Percentiles rank a stretch among this genome's conserved stretches.
Evolutionary conservation across 1,140 invertebrate genomes (phyloP).

Genomic region (Eciton burchellii): DNA sequence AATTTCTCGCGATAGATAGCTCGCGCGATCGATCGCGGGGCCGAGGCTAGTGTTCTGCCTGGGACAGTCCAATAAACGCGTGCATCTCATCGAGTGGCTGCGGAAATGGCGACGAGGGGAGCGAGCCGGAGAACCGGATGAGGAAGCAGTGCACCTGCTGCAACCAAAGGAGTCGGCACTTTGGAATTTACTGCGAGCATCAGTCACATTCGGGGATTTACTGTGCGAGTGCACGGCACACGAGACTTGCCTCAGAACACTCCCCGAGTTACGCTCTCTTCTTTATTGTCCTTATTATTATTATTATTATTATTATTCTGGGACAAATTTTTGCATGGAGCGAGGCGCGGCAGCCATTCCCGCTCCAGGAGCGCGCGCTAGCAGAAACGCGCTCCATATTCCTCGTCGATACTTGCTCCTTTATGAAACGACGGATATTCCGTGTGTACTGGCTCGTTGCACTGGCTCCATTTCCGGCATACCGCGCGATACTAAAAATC

Average conservation of each 20-base stretch:
- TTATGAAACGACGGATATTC: neutral
- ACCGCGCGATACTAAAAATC: neutral
- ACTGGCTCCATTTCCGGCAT: neutral
- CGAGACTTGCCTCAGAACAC: neutral
- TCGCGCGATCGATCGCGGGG: slow-evolving; percentile 42
- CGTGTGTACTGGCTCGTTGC: neutral
- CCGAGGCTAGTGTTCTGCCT: slow-evolving; percentile 12
- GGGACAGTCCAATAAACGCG: slow-evolving; percentile 13
- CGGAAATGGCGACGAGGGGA: slow-evolving; percentile 41
- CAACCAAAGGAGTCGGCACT: neutral
- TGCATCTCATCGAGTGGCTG: slow-evolving; percentile 3
- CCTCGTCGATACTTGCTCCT: neutral
- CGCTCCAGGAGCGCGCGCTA: too few relatives aligned
- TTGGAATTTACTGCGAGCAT: slow-evolving; percentile 30
- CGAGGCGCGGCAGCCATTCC: neutral
- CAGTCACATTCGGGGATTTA: slow-evolving; percentile 3
- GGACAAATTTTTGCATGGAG: neutral
- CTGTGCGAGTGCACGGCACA: neutral
- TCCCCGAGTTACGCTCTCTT: neutral
- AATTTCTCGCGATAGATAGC: slow-evolving; percentile 59
- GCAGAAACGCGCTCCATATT: neutral
- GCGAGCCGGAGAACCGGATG: neutral
- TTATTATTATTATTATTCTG: slow-evolving; percentile 39
- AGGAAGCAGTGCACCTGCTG: slow-evolving; percentile 3
- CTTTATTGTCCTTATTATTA: slow-evolving; percentile 18